Percentiles rank a stretch among this genome's conserved stretches.
Conservation (phyloP, 1,140 invertebrate genomes). For the Drosophila pallidifrons region DNA sequence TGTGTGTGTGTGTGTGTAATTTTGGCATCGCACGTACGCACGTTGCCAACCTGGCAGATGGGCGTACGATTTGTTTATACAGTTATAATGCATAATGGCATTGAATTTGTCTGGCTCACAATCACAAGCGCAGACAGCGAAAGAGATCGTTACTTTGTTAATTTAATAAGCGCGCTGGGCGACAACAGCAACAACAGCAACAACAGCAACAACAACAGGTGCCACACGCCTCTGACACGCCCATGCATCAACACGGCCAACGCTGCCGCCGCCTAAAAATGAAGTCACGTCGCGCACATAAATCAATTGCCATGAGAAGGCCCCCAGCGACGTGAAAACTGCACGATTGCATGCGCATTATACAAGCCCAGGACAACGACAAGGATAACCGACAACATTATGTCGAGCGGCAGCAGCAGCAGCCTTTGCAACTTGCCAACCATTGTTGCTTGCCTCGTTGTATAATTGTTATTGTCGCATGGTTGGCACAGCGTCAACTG, state of each 20-base stretch:
- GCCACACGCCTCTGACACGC: conserved; percentile 33
- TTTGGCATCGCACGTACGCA: conserved; percentile 54
- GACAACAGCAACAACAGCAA: conserved; percentile 35
- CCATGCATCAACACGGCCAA: background rate
- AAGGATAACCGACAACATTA: conserved; percentile 13
- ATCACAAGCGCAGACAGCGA: conserved; percentile 34
- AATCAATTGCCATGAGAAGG: conserved; percentile 78
- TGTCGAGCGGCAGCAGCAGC: background rate
- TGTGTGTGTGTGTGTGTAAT: conserved; percentile 26
- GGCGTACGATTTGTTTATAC: conserved; percentile 73
- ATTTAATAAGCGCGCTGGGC: conserved; percentile 68
- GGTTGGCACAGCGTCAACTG: conserved; percentile 59
- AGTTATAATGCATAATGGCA: conserved; percentile 78
- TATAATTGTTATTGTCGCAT: background rate
- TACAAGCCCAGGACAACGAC: conserved; percentile 3
- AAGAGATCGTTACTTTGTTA: conserved; percentile 74
- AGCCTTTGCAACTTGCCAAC: too few relatives aligned
- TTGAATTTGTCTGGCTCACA: conserved; percentile 60
- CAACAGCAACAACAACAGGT: conserved; percentile 67
- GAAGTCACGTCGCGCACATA: conserved; percentile 77
- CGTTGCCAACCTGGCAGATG: conserved; percentile 4
- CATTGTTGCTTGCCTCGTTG: background rate
- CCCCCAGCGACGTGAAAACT: conserved; percentile 59
- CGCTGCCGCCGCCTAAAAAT: conserved; percentile 46
- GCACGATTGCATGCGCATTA: conserved; percentile 60